Evolutionary conservation across 1,140 invertebrate species (phyloP), one percentile per base, ranked within the genome.

Genomic region (Procambarus virginalis): DNA sequence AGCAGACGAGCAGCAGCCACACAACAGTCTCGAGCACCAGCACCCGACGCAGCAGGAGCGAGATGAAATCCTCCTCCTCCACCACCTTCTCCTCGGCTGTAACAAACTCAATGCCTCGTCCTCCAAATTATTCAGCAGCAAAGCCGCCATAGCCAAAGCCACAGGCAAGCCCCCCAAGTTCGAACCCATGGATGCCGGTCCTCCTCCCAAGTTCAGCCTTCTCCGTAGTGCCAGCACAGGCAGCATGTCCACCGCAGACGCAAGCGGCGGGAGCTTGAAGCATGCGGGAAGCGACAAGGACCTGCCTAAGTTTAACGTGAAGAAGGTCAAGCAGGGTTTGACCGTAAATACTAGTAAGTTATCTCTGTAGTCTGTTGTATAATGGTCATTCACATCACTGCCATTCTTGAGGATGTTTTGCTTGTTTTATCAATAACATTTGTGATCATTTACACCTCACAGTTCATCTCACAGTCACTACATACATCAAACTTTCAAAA

Each of bases 171-270:
- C 90, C 45, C 83, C 86, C 12, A 84, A 84, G 55, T 91, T 87
- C 48, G 89, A 91, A 48, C 78, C 87, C 9, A 22, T 46, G 58
- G 89, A 84, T 70, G 60, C 68, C 46, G 68, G 34, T 20, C 73
- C 78, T 46, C 82, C 85, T 2, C 90, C 92, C 22, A 92, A 92
- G 85, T 90, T 90, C 90, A 92, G 92, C 79, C 92, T 92, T 80
- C 87, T 92, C 48, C 86, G 92, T n/a, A 91, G 89, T 73, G 88
- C 90, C 48, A 92, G 92, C 87, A 91, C 92, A 77, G 92, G 92
- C 22, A 92, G 90, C 76, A 89, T 92, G 84, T 51, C 64, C 73
- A 88, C 64, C 45, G 70, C 64, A 58, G 83, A 76, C 51, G 73
- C n/a, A 2, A 60, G 46, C 17, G 58, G 46, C 12, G 46, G 48